A percentile compares a stretch with the other conserved stretches of the same genome.
phyloP scores from a whole-genome alignment of 1,140 invertebrate species.

The Sitophilus oryzae region DNA sequence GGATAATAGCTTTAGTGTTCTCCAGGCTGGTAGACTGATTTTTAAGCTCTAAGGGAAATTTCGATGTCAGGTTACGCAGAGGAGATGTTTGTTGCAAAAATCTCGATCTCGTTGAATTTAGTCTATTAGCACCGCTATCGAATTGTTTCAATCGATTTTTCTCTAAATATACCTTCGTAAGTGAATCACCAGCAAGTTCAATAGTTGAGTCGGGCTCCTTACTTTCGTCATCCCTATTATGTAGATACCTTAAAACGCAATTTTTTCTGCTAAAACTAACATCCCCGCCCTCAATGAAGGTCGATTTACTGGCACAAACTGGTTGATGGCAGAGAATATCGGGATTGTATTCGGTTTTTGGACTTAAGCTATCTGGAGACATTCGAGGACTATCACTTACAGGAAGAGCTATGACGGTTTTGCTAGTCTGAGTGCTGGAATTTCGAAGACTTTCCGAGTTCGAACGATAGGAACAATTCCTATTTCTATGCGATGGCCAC shows the following conservation, averaged over 20 bases:
- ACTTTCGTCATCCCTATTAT: slow-evolving; percentile 1
- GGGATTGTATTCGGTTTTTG: slow-evolving; percentile 12
- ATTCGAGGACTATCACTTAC: slow-evolving; percentile 9
- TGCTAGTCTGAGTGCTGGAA: slow-evolving; percentile 34
- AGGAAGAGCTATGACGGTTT: slow-evolving; percentile 29
- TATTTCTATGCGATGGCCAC: slow-evolving; percentile 1
- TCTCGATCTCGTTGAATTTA: slow-evolving; percentile 12
- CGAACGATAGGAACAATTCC: not conserved
- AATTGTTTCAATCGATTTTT: not conserved
- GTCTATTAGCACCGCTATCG: not conserved
- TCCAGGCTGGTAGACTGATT: slow-evolving; percentile 20
- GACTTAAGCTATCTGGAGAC: slow-evolving; percentile 32
- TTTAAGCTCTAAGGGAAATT: slow-evolving; percentile 12
- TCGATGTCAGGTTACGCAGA: slow-evolving; percentile 18
- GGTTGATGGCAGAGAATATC: not conserved
- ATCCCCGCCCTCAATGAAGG: not conserved
- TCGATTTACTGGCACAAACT: not conserved
- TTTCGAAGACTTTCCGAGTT: slow-evolving; percentile 13
- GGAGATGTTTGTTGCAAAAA: slow-evolving; percentile 28
- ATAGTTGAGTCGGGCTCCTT: not conserved
- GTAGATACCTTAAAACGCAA: slow-evolving; percentile 20
- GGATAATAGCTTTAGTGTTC: not conserved
- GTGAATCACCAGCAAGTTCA: slow-evolving; percentile 8
- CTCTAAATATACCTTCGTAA: slow-evolving; percentile 10
- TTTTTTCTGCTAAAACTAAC: slow-evolving; percentile 13